Base-by-base conservation (phyloP, 2,797 vertebrate species). In the Petrocephalus sullivani region DNA sequence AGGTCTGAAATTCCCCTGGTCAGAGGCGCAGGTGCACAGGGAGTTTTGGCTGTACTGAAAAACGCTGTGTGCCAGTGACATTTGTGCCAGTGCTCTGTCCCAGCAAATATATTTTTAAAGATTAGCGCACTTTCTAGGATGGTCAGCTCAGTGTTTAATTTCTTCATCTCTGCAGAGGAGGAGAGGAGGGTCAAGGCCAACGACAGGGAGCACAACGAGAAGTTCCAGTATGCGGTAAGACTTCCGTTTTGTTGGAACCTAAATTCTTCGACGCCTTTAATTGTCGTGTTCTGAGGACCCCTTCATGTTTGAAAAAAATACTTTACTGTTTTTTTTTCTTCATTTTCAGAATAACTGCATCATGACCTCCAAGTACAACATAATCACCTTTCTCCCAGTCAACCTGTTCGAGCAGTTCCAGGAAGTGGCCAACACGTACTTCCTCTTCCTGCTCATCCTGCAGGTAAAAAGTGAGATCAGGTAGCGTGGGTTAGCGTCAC, bases 331-430 rank as follows among this genome's bases (percentile, higher is more conserved):
- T 21, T 51, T 81, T 53, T 23, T 21, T 16, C 88, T 86, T 14
- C 0, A 0, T 46, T 75, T 61, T 0, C 90, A 99, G 98, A 98
- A 94, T 91, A 99, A 99, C 96, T 97, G 97, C 94, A 99, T 99
- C 94, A 96, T 97, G 95, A 99, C 98, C 90, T 99, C 97, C 87
- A 99, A 98, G 93, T 99, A 99, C 94, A 98, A 98, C 91, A 92
- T 98, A 12, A 86, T 99, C 94, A 98, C 97, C 88, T 99, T 99
- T 94, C 95, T 99, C 92, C 97, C 98, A 28, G 95, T 99, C 95
- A 99, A 99, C 94, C 95, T 99, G 92, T 98, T 99, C 61, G 98
- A 99, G 95, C 98, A 99, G 95, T 99, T 99, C 94, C 98, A 98
- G 94, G 97, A 98, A 95, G 98, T 99, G 92, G 98, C 98, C 93